Evolutionary conservation across 2,113 vertebrate genomes (phyloP).

Genomic region (Podocnemis expansa): DNA sequence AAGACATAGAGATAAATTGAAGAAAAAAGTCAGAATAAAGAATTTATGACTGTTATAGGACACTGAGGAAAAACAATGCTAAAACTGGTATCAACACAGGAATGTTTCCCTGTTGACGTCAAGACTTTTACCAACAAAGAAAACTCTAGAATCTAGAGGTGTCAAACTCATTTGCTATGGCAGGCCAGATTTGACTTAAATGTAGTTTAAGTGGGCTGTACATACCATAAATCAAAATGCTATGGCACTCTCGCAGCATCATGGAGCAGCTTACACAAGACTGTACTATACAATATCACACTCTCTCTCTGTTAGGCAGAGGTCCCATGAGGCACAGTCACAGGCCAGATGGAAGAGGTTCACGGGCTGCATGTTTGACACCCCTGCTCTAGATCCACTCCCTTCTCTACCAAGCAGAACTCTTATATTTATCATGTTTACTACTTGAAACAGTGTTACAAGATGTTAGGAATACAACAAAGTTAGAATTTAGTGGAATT

Average conservation of each 20-base stretch:
- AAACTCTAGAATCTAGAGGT: no score
- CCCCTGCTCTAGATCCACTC: background rate
- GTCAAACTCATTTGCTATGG: no score
- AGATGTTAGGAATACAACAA: background rate
- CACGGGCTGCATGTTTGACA: no score
- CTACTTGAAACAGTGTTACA: background rate
- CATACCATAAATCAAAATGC: no score
- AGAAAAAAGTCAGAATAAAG: background rate
- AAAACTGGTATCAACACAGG: background rate
- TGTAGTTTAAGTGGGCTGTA: no score
- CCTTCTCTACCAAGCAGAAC: background rate
- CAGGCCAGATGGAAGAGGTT: no score
- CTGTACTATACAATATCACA: no score
- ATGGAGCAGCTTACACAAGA: no score
- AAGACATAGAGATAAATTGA: background rate
- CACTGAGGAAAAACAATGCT: background rate
- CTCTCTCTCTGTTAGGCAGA: no score
- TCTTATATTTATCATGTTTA: fast-evolving
- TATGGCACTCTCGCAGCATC: no score
- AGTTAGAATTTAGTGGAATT: background rate
- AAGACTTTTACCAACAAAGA: background rate
- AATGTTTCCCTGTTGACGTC: background rate
- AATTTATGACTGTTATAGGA: background rate
- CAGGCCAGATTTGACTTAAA: no score
- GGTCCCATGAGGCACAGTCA: no score